Evolutionary conservation across 2,888 invertebrate species (phyloP), one percentile per base, ranked within the genome.

Genomic region (Villa cingulata): DNA sequence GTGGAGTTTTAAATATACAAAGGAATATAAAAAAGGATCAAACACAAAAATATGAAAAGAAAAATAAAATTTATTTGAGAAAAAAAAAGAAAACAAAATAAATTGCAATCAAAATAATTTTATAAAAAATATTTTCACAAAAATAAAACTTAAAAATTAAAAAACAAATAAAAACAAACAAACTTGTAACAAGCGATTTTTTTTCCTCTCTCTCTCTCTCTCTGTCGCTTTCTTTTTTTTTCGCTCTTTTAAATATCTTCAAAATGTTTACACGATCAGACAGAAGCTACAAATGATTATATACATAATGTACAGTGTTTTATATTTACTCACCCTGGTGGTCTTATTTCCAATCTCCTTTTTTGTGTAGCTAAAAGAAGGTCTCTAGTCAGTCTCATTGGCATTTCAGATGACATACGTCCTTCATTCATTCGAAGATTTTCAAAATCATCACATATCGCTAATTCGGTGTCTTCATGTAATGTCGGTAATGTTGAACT

Each of bases 391-490:
- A 88, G 76, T 51, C 86, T 76, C 59, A 75, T 67, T 37, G 72
- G 70, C 58, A 65, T 63, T 56, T 68, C 68, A 40, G 60, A 60
- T n/a, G 66, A 61, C 51, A 60, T 59, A 37, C 62, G 64, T 9
- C 62, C 60, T 9, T 42, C 48, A 16, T 43, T 43, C 38, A 62
- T 58, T 34, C 62, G 62, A 48, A 66, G 56, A 51, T 62, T 64
- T 46, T 64, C 64, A 50, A 65, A 64, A 54, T 66, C 66, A 51
- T 68, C 66, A 52, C 60, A 73, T 62, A 68, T 61, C 45, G 65
- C 66, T 57, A 86, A 73, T 70, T 88, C 88, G 62, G 80, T 75
- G 60, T 89, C 90, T 71, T 92, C 92, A 68, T 86, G 87, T 41
- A 92, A 73, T 7, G 90, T 89, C 17, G 90, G 89, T 60, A 90